A percentile compares a stretch with the other conserved stretches of the same genome.
Evolutionary conservation across 2,113 vertebrate species (phyloP).

Genomic region (Notechis scutatus): DNA sequence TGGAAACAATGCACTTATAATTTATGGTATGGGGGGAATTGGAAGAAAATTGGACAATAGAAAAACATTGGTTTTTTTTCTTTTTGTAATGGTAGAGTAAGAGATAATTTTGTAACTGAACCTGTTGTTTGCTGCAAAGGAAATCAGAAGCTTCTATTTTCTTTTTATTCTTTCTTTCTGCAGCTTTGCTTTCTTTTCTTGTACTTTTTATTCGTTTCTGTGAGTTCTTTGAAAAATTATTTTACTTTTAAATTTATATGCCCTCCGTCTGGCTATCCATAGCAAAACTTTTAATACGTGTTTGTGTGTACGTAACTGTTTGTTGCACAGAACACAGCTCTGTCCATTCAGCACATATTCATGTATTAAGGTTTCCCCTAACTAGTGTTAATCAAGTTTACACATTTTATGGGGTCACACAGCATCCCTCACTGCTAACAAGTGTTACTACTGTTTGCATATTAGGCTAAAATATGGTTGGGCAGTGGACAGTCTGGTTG

Average conservation of each 20-base stretch:
- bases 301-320: not conserved
- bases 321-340: not conserved
- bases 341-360: not conserved
- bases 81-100: not conserved
- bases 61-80: not conserved
- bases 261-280: not conserved
- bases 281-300: not conserved
- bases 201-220: not conserved
- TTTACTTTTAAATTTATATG: not conserved
- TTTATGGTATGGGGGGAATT: not conserved
- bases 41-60: not conserved
- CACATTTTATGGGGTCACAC: not conserved
- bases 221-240: not conserved
- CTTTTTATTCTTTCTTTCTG: not conserved
- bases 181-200: not conserved
- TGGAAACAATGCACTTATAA: not conserved
- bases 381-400: not conserved
- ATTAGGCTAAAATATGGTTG: not conserved
- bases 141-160: not conserved
- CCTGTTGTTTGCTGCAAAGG: not conserved
- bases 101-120: not conserved
- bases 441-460: not conserved
- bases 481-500: no score
- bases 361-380: not conserved
- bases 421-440: not conserved